A percentile compares a stretch with the other conserved stretches of the same genome.
These are phyloP conservation scores for Fukomys damarensis DNA, from an alignment of 2,113 vertebrate species.

Conservation along the genomic window DNA sequence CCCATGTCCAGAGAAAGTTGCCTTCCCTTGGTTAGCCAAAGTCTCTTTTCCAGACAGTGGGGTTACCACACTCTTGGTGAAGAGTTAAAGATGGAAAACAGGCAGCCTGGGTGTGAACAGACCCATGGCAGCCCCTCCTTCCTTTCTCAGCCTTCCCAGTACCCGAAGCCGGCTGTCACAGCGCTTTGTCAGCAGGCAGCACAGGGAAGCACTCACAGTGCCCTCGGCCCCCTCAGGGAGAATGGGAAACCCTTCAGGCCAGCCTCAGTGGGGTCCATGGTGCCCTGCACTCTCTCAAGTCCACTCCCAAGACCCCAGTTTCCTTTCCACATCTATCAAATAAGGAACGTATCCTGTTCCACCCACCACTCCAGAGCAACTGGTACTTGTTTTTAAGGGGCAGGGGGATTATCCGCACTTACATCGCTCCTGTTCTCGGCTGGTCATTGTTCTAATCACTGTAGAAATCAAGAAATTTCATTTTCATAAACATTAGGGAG, in stretches of 20 bases:
- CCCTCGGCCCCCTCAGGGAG: background rate
- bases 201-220: background rate
- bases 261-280: background rate
- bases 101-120: background rate
- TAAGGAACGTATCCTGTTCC: background rate
- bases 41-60: background rate
- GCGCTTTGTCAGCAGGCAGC: background rate
- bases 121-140: background rate
- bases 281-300: background rate
- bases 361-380: background rate
- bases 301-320: background rate
- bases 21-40: background rate
- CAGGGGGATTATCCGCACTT: background rate
- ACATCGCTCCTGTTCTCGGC: background rate
- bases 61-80: background rate
- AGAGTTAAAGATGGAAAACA: background rate
- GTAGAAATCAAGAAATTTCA: no score
- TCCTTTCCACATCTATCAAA: background rate
- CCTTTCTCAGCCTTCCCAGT: background rate
- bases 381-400: background rate
- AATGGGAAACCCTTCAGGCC: background rate
- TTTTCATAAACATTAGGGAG: background rate
- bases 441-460: background rate
- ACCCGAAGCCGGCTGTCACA: background rate
- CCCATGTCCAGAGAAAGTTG: background rate